Conservation (phyloP, 2,797 vertebrate species). For the Onychomys arenicola region DNA sequence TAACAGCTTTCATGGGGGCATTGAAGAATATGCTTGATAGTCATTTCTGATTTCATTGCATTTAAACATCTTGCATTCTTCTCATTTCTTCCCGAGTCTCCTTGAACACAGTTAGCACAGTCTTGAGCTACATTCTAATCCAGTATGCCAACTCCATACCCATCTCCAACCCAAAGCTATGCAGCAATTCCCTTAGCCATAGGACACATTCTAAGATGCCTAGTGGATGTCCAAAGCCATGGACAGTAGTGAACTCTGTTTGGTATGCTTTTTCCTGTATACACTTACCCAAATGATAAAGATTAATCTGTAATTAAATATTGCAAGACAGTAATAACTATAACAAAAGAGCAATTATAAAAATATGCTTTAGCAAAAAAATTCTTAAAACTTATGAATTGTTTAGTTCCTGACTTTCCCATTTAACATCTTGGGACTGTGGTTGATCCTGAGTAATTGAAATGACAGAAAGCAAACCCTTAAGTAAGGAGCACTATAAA, state of each 20-base stretch:
- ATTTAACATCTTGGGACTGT: background rate
- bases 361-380: background rate
- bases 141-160: background rate
- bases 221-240: background rate
- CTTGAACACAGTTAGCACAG: background rate
- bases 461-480: background rate
- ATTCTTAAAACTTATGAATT: background rate
- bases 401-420: background rate
- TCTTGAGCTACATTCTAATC: slow-evolving; percentile 19
- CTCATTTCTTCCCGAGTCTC: background rate
- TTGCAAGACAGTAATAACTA: background rate
- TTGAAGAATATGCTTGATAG: slow-evolving; percentile 51
- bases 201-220: background rate
- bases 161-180: background rate
- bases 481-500: background rate
- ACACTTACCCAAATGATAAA: background rate
- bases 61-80: slow-evolving; percentile 49
- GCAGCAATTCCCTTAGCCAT: background rate
- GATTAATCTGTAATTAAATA: background rate
- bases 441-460: background rate
- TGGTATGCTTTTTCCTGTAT: background rate
- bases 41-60: slow-evolving; percentile 60
- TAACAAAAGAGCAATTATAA: background rate
- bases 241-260: background rate
- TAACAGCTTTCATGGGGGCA: slow-evolving; percentile 36